Evolutionary conservation across 2,888 invertebrate genomes (phyloP), one percentile per base, ranked within the genome.

Genomic region (Acleris laterana): DNA sequence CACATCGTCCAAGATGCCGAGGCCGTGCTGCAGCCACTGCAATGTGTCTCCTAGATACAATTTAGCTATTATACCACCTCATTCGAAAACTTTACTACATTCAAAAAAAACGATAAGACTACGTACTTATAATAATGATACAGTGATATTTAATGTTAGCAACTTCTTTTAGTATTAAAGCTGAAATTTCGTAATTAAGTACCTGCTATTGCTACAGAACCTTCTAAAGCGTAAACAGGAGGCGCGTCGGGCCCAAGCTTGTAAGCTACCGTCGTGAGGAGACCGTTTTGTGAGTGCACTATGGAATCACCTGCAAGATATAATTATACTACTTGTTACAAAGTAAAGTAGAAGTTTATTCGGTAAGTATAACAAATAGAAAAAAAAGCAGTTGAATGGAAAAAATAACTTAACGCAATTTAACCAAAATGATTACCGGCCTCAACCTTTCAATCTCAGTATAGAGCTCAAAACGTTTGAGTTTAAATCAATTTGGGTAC

Each of bases 181-280:
- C 11, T 38, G 38, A 13, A 11, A 4, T 13, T 38, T 38, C 38
- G 13, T 38, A 49, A 9, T 42, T 46, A 49, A 3, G 25, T 78
- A 88, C 95, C 99, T 72, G 98, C 97, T 74, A 96, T 95, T 17
- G 96, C 96, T 55, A 97, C 95, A n/a, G 96, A 96, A 62, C 98
- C 99, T 92, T 99, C 99, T 56, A 99, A 92, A 5, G 98, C 98
- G 87, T 98, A 99, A 68, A 95, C 93, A 2, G 96, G 94, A 17
- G 96, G 95, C 46, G 94, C 93, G 68, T 95, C 94, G 62, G 95
- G 94, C 3, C 98, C 98, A 68, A 99, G 91, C 91, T 98, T 95
- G 85, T 97, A 99, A 0, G 96, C 99, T 1, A 99, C 96, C 3
- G 98, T 98, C 20, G 98, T 98, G 65, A 99, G 89, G 28, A 99